A percentile compares a stretch with the other conserved stretches of the same genome.
phyloP scores from a whole-genome alignment of 2,113 vertebrate genomes.

The Elaphurus davidianus region DNA sequence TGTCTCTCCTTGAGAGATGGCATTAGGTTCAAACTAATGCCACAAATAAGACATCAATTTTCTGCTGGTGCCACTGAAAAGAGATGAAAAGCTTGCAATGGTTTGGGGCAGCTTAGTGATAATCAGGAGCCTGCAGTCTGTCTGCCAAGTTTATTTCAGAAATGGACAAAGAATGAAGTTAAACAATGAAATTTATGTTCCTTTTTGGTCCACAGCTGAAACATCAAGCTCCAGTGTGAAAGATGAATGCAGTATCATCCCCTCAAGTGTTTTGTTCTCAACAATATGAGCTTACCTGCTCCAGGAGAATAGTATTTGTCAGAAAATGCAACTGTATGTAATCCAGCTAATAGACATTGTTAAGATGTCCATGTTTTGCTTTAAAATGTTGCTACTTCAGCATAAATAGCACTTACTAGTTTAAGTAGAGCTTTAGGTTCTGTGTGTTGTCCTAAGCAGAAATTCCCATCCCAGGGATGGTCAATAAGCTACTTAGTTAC shows the following conservation, averaged over 20 bases:
- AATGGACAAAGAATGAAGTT: conserved; percentile 50
- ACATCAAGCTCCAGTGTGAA: background rate
- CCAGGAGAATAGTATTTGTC: background rate
- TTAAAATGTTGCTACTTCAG: conserved; percentile 17
- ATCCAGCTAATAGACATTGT: background rate
- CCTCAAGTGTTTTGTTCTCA: conserved; percentile 35
- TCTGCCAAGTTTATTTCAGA: conserved; percentile 60
- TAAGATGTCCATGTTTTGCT: background rate
- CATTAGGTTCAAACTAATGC: background rate
- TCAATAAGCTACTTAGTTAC: background rate
- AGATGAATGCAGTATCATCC: conserved; percentile 32
- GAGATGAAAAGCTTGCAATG: conserved; percentile 15
- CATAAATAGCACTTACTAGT: background rate
- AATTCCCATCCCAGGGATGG: background rate
- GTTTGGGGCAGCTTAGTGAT: background rate
- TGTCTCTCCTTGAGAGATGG: background rate
- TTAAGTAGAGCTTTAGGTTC: background rate
- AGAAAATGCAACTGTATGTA: background rate
- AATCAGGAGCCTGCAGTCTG: background rate
- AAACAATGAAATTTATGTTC: conserved; percentile 31
- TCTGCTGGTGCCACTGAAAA: conserved; percentile 13
- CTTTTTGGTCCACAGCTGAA: conserved; percentile 1
- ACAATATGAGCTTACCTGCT: background rate
- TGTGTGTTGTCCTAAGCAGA: background rate
- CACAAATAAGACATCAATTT: background rate